Evolutionary conservation across 1,140 invertebrate species (phyloP).

Genomic region (Papilio helenus): DNA sequence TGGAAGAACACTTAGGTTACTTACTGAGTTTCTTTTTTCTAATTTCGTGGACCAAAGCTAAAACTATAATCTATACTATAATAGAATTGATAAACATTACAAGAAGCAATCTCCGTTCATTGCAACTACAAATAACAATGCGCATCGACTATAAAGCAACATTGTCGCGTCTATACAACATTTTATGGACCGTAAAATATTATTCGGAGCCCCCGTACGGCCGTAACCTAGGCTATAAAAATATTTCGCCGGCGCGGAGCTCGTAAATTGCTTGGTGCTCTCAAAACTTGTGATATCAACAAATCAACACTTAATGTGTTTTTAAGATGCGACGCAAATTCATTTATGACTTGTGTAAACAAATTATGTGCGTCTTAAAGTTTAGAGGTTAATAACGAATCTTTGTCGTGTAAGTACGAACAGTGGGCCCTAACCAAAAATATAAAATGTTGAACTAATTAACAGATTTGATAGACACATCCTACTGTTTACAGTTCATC

Average conservation of each 20-base stretch:
- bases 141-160: conserved; percentile 39
- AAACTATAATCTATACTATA: neutral
- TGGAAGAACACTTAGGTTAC: too few relatives aligned
- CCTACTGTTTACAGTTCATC: too few relatives aligned
- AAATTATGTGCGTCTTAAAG: neutral
- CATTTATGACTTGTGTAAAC: neutral
- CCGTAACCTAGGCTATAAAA: conserved; percentile 43
- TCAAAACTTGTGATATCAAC: conserved; percentile 15
- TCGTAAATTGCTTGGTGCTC: conserved; percentile 25
- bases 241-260: conserved; percentile 35
- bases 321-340: neutral
- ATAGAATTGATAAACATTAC: neutral
- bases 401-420: neutral
- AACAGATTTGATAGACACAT: too few relatives aligned
- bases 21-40: too few relatives aligned
- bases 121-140: neutral
- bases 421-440: too few relatives aligned
- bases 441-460: too few relatives aligned
- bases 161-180: conserved; percentile 48
- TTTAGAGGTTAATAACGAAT: neutral
- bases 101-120: neutral
- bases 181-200: conserved; percentile 70
- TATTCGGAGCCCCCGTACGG: conserved; percentile 47
- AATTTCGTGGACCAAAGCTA: too few relatives aligned
- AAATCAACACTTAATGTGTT: conserved; percentile 10